A percentile compares a stretch with the other conserved stretches of the same genome.
Conservation (phyloP, 2,797 vertebrate species). For the Pampus argenteus region DNA sequence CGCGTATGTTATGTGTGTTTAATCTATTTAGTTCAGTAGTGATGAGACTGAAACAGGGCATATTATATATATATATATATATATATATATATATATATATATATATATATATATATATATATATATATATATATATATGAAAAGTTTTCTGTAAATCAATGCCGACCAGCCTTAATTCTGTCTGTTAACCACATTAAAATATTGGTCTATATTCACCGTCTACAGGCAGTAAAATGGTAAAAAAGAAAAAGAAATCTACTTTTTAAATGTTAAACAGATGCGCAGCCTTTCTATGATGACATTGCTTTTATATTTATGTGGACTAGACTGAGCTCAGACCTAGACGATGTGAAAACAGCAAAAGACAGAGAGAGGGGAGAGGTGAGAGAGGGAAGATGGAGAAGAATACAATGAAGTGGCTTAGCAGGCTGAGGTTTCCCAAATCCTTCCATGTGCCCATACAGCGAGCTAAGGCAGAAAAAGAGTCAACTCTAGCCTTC, state of each 20-base stretch:
- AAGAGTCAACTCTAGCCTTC: conserved; percentile 75
- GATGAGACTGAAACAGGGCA: background rate
- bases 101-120: no score
- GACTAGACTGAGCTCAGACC: conserved; percentile 50
- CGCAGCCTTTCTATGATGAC: conserved; percentile 28
- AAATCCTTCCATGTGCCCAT: conserved; percentile 79
- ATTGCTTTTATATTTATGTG: conserved; percentile 41
- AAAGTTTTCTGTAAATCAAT: no score
- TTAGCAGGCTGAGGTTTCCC: conserved; percentile 77
- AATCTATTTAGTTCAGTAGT: background rate
- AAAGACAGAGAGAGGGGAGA: conserved; percentile 69
- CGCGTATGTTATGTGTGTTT: background rate
- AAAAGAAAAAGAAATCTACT: no score
- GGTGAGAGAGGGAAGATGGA: conserved; percentile 75
- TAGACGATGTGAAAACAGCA: conserved; percentile 70
- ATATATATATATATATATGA: no score
- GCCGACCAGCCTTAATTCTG: no score
- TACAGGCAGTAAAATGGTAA: background rate
- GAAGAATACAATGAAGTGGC: conserved; percentile 86
- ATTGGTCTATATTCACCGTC: background rate
- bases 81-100: no score
- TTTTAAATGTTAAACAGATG: conserved; percentile 36
- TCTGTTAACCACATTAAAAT: background rate
- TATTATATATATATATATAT: background rate
- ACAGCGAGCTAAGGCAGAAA: conserved; percentile 66